A percentile compares a stretch with the other conserved stretches of the same genome.
These are phyloP conservation scores for Choreutis nemorana DNA, from an alignment of 2,888 invertebrate genomes.

Conservation along the genomic window DNA sequence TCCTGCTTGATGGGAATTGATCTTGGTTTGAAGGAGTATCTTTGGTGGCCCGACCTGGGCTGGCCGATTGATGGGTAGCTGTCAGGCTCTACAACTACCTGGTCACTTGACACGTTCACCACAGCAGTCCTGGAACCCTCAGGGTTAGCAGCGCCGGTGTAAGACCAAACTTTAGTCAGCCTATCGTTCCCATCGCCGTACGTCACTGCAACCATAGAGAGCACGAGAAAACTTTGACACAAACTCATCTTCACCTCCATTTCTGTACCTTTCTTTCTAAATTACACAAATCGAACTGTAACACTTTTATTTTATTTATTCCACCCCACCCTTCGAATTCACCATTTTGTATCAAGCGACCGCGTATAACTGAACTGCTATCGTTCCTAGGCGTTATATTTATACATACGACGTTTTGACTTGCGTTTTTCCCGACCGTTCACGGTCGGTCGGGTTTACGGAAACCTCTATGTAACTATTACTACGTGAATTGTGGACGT, in stretches of 20 bases:
- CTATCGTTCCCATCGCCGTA: slow-evolving; percentile 32
- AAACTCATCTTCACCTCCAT: slow-evolving; percentile 29
- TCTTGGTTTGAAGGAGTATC: slow-evolving; percentile 44
- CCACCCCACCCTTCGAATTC: slow-evolving; percentile 32
- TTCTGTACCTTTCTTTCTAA: too few relatives aligned
- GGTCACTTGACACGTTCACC: slow-evolving; percentile 43
- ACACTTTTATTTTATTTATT: slow-evolving; percentile 22
- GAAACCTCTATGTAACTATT: too few relatives aligned
- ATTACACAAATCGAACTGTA: slow-evolving; percentile 26
- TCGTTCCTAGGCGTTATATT: slow-evolving; percentile 49
- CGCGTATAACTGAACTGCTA: slow-evolving; percentile 60
- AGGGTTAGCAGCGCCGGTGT: slow-evolving; percentile 29
- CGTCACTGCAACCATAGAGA: slow-evolving; percentile 27
- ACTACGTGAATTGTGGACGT: too few relatives aligned
- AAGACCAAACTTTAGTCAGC: slow-evolving; percentile 42
- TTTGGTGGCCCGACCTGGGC: slow-evolving; percentile 18
- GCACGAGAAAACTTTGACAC: slow-evolving; percentile 34
- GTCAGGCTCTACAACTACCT: slow-evolving; percentile 34
- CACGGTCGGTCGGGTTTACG: slow-evolving; percentile 43
- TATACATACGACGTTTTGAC: slow-evolving; percentile 56
- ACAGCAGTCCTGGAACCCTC: slow-evolving; percentile 32
- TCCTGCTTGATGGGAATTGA: slow-evolving; percentile 31
- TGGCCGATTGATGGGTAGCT: too few relatives aligned
- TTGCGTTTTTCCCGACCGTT: slow-evolving; percentile 55
- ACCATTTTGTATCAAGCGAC: slow-evolving; percentile 59